Evolutionary conservation across 2,797 vertebrate species (phyloP), one percentile per base, ranked within the genome.

Genomic region (Cottoperca gobio): DNA sequence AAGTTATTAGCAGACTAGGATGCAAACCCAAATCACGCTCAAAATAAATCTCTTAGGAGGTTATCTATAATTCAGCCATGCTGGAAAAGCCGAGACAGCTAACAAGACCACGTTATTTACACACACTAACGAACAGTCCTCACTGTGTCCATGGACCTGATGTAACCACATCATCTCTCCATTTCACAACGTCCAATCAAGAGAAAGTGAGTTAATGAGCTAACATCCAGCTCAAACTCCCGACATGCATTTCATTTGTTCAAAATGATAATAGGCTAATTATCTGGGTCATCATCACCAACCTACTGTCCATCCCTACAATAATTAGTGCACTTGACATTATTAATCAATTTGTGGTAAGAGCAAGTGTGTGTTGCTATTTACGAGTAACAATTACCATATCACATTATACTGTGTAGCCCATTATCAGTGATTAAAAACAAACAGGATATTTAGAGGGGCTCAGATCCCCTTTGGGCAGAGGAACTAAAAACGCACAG

Each of bases 1-100:
- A 87, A 85, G 81, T 86, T 90, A 87, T 88, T 86, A 89, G 84
- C 83, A 74, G 78, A 83, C 84, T 60, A 74, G 67, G 88, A 90
- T 57, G 74, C 72, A 86, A 82, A 90, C 76, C 78, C 72, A 78
- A 84, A 86, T 82, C 70, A 80, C 2, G 81, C 86, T 89, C 72
- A 79, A 86, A 91, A 92, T 90, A 89, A 90, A 90, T 86, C 77
- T 87, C 58, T 52, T 13, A 31, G 63, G 65, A 78, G 69, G 52
- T 46, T 70, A 74, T 88, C 90, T 89, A 59, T 89, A 89, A 92
- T 92, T 92, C 79, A 83, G 76, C 60, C 71, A 55, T 16, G 8
- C 69, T 88, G 85, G 73, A 84, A 87, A 90, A 78, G 69, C 58
- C 12, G 11, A 70, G 71, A 83, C 62, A 66, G 78, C 66, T 84